Evolutionary conservation across 2,888 invertebrate genomes (phyloP).

Genomic region (Pristionchus arcanus): DNA sequence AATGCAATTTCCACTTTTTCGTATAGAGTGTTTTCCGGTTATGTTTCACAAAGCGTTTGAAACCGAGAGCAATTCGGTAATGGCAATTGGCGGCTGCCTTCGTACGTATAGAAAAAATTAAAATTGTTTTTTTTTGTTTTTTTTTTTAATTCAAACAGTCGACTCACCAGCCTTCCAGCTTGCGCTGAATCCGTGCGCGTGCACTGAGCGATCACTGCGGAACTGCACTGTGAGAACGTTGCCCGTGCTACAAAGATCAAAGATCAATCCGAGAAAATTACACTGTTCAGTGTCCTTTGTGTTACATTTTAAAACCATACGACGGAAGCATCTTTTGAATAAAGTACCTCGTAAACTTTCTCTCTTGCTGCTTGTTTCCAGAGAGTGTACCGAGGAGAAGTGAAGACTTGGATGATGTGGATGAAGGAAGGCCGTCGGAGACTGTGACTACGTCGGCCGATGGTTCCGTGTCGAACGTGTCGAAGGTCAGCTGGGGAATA

Average conservation of each 20-base stretch:
- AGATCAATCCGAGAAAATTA: neutral
- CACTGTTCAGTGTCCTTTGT: neutral
- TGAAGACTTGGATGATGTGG: slow-evolving; percentile 83
- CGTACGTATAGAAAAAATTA: too few species aligned
- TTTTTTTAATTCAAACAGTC: neutral
- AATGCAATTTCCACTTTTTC: too few species aligned
- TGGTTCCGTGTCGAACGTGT: slow-evolving; percentile 97
- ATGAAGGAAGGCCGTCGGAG: slow-evolving; percentile 90
- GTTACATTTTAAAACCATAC: neutral
- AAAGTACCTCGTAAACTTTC: neutral
- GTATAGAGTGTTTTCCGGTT: too few species aligned
- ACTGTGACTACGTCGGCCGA: slow-evolving; percentile 97
- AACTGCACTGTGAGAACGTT: slow-evolving; percentile 99
- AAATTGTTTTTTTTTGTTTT: too few species aligned
- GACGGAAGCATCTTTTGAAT: neutral
- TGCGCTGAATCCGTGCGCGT: slow-evolving; percentile 89
- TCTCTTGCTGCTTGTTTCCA: neutral
- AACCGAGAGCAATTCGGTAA: slow-evolving; percentile 22
- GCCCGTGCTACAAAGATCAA: slow-evolving; percentile 82
- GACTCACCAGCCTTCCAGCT: slow-evolving; percentile 76
- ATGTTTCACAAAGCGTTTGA: neutral
- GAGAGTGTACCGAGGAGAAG: slow-evolving; percentile 16
- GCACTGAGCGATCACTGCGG: slow-evolving; percentile 93
- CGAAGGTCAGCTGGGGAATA: slow-evolving; percentile 84
- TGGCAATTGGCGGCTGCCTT: neutral